phyloP scores from a whole-genome alignment of 30 jellyfish, hydroid and myxozoan genomes.

The Turritopsis rubra region DNA sequence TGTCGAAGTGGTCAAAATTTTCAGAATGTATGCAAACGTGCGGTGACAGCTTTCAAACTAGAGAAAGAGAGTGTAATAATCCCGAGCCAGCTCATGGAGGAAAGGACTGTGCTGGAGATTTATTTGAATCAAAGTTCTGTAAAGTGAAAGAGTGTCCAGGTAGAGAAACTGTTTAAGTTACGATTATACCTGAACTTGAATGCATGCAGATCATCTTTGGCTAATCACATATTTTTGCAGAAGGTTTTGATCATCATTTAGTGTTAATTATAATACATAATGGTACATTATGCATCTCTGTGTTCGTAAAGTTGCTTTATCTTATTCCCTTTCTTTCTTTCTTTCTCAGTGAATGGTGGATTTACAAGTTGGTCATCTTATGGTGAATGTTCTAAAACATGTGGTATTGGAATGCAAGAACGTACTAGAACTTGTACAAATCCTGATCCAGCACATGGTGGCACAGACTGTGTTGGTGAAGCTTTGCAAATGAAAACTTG shows the following conservation, averaged over 20 bases:
- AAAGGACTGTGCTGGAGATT: neutral
- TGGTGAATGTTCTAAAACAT: constrained; percentile 13
- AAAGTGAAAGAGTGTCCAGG: constrained; percentile 58
- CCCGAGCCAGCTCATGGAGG: constrained; percentile 41
- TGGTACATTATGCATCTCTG: too few relatives aligned
- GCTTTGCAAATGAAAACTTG: constrained; percentile 18
- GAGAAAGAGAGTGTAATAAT: constrained; percentile 16
- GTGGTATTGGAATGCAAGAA: constrained; percentile 41
- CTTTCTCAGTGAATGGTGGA: constrained; percentile 29
- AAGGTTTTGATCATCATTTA: too few relatives aligned
- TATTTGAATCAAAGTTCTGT: constrained; percentile 31
- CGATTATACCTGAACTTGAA: neutral
- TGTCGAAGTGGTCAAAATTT: constrained; percentile 22
- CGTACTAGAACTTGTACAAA: constrained; percentile 39
- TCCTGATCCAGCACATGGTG: constrained; percentile 54
- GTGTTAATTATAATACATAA: too few relatives aligned
- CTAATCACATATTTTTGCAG: too few relatives aligned
- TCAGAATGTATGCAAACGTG: constrained; percentile 24
- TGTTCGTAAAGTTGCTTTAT: too few relatives aligned
- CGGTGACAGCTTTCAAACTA: constrained; percentile 18
- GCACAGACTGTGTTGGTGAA: constrained; percentile 37
- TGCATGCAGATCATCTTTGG: neutral
- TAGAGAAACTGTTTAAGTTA: neutral
- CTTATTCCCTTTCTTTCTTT: too few relatives aligned
- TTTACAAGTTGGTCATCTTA: constrained; percentile 21